These are phyloP conservation scores for Melipona beecheii DNA, from an alignment of 2,888 invertebrate species.

Conservation along the genomic window DNA sequence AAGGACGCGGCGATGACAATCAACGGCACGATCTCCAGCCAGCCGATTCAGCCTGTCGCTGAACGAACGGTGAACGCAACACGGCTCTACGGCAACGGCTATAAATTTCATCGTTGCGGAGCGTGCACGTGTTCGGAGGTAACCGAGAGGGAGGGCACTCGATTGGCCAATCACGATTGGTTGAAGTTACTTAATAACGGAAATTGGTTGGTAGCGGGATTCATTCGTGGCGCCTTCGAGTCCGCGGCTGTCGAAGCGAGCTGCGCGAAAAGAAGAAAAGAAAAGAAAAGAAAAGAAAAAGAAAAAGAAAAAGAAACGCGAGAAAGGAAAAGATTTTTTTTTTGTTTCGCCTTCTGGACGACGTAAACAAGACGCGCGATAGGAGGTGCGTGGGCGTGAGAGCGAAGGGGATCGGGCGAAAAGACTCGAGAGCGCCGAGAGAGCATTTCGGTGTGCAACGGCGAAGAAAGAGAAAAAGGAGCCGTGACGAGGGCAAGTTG, in stretches of 20 bases:
- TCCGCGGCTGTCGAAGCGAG: constrained; percentile 3
- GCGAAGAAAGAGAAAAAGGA: neutral
- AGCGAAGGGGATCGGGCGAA: neutral
- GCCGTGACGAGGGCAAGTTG: constrained; percentile 23
- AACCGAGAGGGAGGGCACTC: constrained; percentile 7
- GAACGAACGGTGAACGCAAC: constrained; percentile 15
- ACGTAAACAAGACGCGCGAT: constrained; percentile 19
- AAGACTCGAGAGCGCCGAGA: neutral
- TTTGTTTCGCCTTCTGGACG: constrained; percentile 13
- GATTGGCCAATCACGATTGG: constrained; percentile 34
- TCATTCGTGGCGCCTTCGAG: neutral
- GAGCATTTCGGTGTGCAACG: neutral
- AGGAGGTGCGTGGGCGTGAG: constrained; percentile 29
- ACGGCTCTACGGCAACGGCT: neutral
- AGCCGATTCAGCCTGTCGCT: neutral
- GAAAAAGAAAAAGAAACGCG: neutral
- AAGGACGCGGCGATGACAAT: neutral
- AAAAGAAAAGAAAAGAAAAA: neutral
- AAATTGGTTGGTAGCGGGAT: constrained; percentile 37
- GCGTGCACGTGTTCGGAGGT: constrained; percentile 51
- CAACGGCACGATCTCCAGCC: neutral
- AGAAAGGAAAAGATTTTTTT: neutral
- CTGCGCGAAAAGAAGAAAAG: too few relatives aligned
- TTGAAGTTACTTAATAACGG: constrained; percentile 52
- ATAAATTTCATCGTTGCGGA: constrained; percentile 49